Evolutionary conservation across 2,888 invertebrate species (phyloP), one percentile per base, ranked within the genome.

Genomic region (Mythimna loreyi): DNA sequence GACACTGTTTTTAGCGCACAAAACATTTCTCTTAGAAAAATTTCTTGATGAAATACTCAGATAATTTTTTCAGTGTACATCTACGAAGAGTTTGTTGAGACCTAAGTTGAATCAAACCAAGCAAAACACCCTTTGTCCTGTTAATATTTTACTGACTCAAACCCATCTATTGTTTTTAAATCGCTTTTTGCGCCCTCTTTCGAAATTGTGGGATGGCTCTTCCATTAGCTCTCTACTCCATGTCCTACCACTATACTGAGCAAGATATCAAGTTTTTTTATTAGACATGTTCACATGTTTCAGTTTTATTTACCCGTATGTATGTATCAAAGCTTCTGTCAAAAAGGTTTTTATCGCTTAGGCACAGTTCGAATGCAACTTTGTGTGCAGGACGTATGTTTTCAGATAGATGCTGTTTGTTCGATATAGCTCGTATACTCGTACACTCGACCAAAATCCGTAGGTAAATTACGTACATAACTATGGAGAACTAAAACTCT

Each of bases 231-330:
- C 8, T 5, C 28, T 79, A 67, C 40, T 52, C 59, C 1, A 13
- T 30, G 33, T 47, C 19, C 19, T 25, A 33, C 36, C 25, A 43
- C 23, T 33, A 59, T 33, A 58, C 57, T 61, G 57, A 61, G 68
- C 56, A 67, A 77, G 61, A 59, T 60, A 61, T 56, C 55, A 56
- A 63, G 60, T 68, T 73, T 71, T 76, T 81, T 75, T 81, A 61
- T 65, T 40, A 40, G 28, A 13, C 40, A 25, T 66, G 56, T 70
- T 67, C 36, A 50, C 47, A 61, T 58, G 50, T n/a, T 61, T 53
- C 25, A 50, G 53, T 72, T 78, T 62, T 71, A 57, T 75, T 69
- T 68, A 19, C 79, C 79, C 75, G 79, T 67, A 81, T 80, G 59
- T 70, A 67, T 57, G 59, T 62, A 62, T 58, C 60, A 72, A 58